Evolutionary conservation across 2,888 invertebrate genomes (phyloP), one percentile per base, ranked within the genome.

Genomic region (Melipona bicolor): DNA sequence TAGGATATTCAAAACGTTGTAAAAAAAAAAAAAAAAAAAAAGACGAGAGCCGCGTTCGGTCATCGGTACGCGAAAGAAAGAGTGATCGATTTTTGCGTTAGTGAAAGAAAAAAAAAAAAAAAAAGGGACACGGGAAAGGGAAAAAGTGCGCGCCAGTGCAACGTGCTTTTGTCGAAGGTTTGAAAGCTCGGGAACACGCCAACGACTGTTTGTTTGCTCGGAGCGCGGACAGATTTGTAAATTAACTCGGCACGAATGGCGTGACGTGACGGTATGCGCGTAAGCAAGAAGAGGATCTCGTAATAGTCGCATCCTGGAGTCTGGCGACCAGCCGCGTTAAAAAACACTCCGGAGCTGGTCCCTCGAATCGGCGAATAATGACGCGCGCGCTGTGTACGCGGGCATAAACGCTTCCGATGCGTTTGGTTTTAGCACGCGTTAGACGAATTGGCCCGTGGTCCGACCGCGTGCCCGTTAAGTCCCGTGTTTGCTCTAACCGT

Each of bases 171-270:
- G 85, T 89, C 84, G 81, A 77, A 77, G 77, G 84, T 87, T 84
- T 75, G 79, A 89, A 87, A 88, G 79, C 83, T 76, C 84, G 56
- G 76, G 43, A 43, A 43, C 43, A 82, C 81, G 65, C 74, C 61
- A 84, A 73, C 82, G 86, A 81, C 81, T 67, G 77, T 83, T 86
- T 86, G 88, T 87, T 24, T 85, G 87, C 43, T 43, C 43, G 43
- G 43, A 43, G 86, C 84, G 87, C 82, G 88, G 85, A 80, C 79
- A 87, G 88, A 90, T 91, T 89, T 90, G 89, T 88, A 89, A 88
- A 87, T 88, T 83, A 87, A 87, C 89, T 81, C 86, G 79, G 74
- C 83, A 87, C 83, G 88, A 89, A 90, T 85, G 85, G 85, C 88
- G 87, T 43, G 43, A 43, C 43, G 43, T 43, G 56, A 86, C 83